Evolutionary conservation across 2,113 vertebrate species (phyloP).

Genomic region (Okapia johnstoni): DNA sequence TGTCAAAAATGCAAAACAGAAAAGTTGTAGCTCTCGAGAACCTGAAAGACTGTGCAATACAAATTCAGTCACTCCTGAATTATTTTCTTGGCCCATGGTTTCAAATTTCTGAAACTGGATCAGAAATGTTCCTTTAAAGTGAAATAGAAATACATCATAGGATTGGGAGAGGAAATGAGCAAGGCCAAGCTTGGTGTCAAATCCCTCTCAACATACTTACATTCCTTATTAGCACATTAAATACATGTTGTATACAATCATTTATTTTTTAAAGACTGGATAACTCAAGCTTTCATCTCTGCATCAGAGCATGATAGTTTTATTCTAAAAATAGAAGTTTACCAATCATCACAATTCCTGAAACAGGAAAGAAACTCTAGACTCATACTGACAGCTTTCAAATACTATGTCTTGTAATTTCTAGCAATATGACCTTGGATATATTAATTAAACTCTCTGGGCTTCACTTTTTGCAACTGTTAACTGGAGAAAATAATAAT

Average conservation of each 20-base stretch:
- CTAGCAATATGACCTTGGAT: neutral
- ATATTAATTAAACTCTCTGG: neutral
- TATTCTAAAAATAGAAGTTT: neutral
- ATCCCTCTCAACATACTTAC: neutral
- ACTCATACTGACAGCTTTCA: neutral
- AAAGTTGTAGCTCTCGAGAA: neutral
- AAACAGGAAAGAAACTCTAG: neutral
- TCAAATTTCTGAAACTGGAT: neutral
- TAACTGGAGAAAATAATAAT: neutral
- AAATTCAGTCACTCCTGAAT: neutral
- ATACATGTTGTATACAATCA: neutral
- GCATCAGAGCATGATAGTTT: neutral
- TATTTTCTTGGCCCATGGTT: slow-evolving; percentile 28
- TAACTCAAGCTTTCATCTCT: neutral
- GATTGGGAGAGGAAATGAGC: neutral
- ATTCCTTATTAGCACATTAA: neutral
- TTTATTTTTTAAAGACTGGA: neutral
- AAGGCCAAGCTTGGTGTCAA: neutral
- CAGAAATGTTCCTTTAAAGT: neutral
- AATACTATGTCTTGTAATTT: neutral
- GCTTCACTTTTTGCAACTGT: neutral
- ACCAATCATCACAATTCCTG: neutral
- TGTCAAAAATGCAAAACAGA: slow-evolving; percentile 13
- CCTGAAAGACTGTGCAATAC: neutral
- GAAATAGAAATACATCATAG: neutral